A percentile compares a stretch with the other conserved stretches of the same genome.
phyloP scores from a whole-genome alignment of 2,888 invertebrate species.

The Drosophila formosana region DNA sequence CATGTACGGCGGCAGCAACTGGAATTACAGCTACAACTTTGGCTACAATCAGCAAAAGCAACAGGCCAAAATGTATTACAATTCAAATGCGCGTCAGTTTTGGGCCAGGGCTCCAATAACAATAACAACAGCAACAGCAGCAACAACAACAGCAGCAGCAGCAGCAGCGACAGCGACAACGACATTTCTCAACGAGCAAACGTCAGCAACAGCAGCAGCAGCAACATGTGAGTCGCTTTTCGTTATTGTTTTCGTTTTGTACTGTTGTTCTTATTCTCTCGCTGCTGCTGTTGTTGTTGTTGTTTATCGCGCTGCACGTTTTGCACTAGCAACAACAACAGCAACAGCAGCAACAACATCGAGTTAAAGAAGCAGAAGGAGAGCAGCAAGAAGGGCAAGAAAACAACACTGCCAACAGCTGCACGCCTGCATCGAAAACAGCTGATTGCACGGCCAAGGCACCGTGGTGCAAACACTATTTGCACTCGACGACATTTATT shows the following conservation, averaged over 20 bases:
- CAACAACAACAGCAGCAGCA: slow-evolving; percentile 8
- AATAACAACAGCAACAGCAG: slow-evolving; percentile 15
- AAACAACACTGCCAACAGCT: slow-evolving; percentile 37
- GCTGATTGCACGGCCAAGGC: slow-evolving; percentile 45
- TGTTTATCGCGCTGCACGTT: slow-evolving; percentile 52
- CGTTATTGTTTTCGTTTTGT: slow-evolving; percentile 47
- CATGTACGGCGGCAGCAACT: slow-evolving; percentile 13
- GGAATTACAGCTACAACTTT: slow-evolving; percentile 1
- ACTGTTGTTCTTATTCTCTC: slow-evolving; percentile 10
- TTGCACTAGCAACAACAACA: slow-evolving; percentile 25
- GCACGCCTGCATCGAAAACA: slow-evolving; percentile 41
- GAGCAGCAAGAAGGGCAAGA: not conserved
- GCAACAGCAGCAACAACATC: slow-evolving; percentile 16
- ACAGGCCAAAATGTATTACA: slow-evolving; percentile 59
- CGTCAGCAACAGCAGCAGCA: slow-evolving; percentile 11
- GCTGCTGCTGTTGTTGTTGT: slow-evolving; percentile 16
- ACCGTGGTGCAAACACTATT: slow-evolving; percentile 44
- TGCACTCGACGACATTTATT: not conserved
- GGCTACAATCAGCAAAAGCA: slow-evolving; percentile 15
- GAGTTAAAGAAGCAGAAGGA: not conserved
- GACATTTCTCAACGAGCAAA: slow-evolving; percentile 11
- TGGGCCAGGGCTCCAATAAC: slow-evolving; percentile 19
- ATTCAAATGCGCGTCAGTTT: slow-evolving; percentile 43
- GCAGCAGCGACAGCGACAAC: slow-evolving; percentile 15
- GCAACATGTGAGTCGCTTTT: slow-evolving; percentile 59